A percentile compares a stretch with the other conserved stretches of the same genome.
These are phyloP conservation scores for Stigmatopora argus DNA, from an alignment of 2,113 vertebrate genomes.

Conservation along the genomic window DNA sequence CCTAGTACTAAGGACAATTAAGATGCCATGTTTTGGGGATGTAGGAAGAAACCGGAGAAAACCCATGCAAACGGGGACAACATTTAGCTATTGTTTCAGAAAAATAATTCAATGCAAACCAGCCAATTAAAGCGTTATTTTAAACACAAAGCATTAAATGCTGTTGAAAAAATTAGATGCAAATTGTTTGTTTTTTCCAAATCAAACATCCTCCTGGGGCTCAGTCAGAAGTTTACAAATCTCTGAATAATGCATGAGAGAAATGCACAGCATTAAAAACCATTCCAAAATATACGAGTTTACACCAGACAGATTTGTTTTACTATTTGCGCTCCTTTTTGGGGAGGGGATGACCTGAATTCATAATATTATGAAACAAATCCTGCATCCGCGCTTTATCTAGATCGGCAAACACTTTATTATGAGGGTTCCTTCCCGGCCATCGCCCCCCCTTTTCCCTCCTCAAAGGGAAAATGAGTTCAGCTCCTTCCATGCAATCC, in stretches of 20 bases:
- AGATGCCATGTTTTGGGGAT: too few species aligned
- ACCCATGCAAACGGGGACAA: too few species aligned
- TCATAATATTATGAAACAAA: background rate
- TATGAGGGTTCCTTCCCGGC: background rate
- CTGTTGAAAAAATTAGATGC: background rate
- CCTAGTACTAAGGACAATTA: too few species aligned
- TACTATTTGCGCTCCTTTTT: background rate
- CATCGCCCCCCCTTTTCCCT: background rate
- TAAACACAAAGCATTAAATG: background rate
- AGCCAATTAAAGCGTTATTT: background rate
- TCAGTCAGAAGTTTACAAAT: background rate
- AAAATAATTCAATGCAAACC: background rate
- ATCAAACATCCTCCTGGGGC: background rate
- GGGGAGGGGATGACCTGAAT: background rate
- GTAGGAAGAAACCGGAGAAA: too few species aligned
- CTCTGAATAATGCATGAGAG: constrained; percentile 4
- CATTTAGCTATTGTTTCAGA: background rate
- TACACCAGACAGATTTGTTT: background rate
- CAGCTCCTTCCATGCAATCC: background rate
- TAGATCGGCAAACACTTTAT: background rate
- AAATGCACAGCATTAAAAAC: constrained; percentile 1
- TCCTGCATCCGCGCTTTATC: background rate
- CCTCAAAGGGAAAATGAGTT: constrained; percentile 6
- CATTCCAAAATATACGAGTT: background rate
- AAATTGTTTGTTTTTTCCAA: background rate